These are phyloP conservation scores for Bergia sp. DNA, from an alignment of 92 coral and sea anemone genomes.

Conservation along the genomic window DNA sequence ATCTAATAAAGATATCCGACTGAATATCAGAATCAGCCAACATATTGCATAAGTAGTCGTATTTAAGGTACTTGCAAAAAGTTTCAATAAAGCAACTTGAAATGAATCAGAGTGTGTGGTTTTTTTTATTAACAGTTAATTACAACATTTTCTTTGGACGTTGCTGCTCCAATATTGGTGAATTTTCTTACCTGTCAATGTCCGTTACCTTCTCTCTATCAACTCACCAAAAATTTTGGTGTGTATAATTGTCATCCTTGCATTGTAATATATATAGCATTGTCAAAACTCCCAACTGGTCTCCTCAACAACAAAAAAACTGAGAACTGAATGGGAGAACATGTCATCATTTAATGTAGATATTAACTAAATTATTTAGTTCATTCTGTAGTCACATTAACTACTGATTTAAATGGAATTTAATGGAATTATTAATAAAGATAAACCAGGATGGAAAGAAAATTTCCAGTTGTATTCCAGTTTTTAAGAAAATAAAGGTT, in stretches of 20 bases:
- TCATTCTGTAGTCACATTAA: no score
- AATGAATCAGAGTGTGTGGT: slow-evolving; percentile 44
- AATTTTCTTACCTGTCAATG: background rate
- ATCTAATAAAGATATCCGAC: background rate
- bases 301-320: no score
- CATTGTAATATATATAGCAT: background rate
- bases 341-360: no score
- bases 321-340: background rate
- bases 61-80: background rate
- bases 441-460: background rate
- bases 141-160: background rate
- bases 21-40: background rate
- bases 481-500: slow-evolving; percentile 15
- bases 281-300: background rate
- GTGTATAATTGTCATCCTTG: background rate
- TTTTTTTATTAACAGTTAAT: slow-evolving; percentile 17
- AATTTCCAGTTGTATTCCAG: background rate
- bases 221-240: background rate
- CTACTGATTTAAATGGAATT: background rate
- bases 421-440: no score
- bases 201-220: background rate
- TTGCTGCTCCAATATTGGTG: slow-evolving; percentile 12
- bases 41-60: background rate
- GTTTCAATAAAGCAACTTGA: slow-evolving; percentile 40
- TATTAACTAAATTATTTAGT: no score